phyloP scores from a whole-genome alignment of 2,888 invertebrate species.

The Acleris emargana region DNA sequence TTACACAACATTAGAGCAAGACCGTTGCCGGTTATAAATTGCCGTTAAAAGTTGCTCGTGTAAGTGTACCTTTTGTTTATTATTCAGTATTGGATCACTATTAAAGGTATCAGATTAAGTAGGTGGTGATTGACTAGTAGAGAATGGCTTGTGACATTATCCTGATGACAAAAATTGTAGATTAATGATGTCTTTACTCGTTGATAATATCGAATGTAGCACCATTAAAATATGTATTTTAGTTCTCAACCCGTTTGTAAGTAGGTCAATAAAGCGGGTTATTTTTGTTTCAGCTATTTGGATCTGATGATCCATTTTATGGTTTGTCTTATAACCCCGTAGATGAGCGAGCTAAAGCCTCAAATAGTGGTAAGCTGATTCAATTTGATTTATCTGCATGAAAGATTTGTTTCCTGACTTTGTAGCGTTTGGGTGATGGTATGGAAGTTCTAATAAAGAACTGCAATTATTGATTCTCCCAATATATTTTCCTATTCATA shows the following conservation, averaged over 20 bases:
- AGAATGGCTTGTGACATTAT: conserved; percentile 28
- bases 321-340: conserved; percentile 69
- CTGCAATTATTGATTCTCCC: conserved; percentile 8
- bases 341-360: conserved; percentile 66
- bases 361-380: conserved; percentile 66
- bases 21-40: too few relatives aligned
- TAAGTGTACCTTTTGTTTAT: neutral
- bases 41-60: too few relatives aligned
- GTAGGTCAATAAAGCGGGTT: neutral
- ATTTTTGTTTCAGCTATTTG: conserved; percentile 69
- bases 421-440: conserved; percentile 34
- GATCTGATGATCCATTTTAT: conserved; percentile 80
- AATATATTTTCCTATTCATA: conserved; percentile 1
- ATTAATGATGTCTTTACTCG: neutral
- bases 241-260: neutral
- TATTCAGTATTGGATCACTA: neutral
- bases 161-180: conserved; percentile 22
- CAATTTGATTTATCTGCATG: conserved; percentile 25
- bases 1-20: too few relatives aligned
- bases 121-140: conserved; percentile 16
- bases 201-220: neutral
- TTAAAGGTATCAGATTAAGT: neutral
- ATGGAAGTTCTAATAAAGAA: conserved; percentile 14
- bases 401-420: conserved; percentile 19
- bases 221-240: neutral